A percentile compares a stretch with the other conserved stretches of the same genome.
Conservation (phyloP, 2,797 vertebrate genomes). For the Pagetopsis macropterus region DNA sequence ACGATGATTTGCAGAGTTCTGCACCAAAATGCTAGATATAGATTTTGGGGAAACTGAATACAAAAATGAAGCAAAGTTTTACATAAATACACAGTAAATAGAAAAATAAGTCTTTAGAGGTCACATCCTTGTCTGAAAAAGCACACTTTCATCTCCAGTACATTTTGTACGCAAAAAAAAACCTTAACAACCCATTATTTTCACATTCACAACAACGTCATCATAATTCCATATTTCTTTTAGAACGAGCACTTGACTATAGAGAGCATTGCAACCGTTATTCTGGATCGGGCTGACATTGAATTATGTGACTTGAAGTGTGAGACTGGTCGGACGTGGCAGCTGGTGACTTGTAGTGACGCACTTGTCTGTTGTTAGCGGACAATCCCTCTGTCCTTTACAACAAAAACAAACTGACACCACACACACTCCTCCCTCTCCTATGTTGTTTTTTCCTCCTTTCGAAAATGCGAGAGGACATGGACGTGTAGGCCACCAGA, state of each 20-base stretch:
- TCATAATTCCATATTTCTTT: background rate
- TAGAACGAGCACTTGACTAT: slow-evolving; percentile 1
- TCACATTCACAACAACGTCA: background rate
- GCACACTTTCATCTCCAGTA: background rate
- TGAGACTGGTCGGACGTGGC: slow-evolving; percentile 19
- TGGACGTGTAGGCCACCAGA: slow-evolving; percentile 26
- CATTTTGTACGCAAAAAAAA: background rate
- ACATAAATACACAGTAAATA: background rate
- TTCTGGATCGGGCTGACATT: slow-evolving; percentile 36
- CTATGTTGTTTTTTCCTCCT: background rate
- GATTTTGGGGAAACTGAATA: background rate
- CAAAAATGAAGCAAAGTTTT: background rate
- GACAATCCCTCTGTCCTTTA: slow-evolving; percentile 36
- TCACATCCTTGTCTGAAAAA: background rate
- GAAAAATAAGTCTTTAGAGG: background rate
- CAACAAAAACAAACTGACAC: slow-evolving; percentile 49
- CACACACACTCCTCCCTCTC: slow-evolving; percentile 6
- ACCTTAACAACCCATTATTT: background rate
- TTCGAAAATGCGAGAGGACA: slow-evolving; percentile 33
- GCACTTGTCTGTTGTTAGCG: slow-evolving; percentile 39
- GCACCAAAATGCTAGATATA: slow-evolving; percentile 9
- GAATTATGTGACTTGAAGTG: slow-evolving; percentile 45
- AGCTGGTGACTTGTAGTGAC: slow-evolving; percentile 51
- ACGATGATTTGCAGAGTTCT: slow-evolving; percentile 26
- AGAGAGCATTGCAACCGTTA: slow-evolving; percentile 5